Conservation (phyloP, 2,797 vertebrate genomes). For the Acropternis orthonyx region DNA sequence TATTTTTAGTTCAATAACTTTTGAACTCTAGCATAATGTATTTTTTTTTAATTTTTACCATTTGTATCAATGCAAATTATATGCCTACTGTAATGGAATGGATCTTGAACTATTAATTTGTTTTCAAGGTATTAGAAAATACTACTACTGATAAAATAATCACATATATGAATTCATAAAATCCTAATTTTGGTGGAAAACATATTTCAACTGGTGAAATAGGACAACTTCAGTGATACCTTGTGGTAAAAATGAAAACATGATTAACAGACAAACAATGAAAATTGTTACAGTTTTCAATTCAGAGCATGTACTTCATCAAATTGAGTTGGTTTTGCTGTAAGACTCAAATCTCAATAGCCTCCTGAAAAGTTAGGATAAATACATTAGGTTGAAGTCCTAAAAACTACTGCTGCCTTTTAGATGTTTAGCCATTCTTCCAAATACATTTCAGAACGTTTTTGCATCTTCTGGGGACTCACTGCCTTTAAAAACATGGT, state of each 20-base stretch:
- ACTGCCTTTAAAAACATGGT: background rate
- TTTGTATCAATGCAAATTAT: background rate
- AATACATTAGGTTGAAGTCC: background rate
- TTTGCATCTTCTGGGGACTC: background rate
- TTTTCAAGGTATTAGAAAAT: background rate
- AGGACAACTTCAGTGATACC: background rate
- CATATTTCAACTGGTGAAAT: background rate
- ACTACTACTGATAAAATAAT: background rate
- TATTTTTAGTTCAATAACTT: background rate
- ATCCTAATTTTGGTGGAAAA: background rate
- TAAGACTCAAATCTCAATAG: background rate
- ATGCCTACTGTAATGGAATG: background rate
- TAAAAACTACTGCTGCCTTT: background rate
- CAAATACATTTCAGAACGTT: background rate
- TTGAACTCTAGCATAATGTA: background rate
- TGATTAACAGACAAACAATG: background rate
- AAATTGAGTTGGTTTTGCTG: background rate
- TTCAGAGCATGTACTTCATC: background rate
- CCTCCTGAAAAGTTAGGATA: background rate
- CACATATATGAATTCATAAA: background rate
- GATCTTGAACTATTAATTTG: background rate
- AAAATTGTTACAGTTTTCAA: background rate
- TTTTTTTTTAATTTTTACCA: background rate
- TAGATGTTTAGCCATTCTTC: background rate
- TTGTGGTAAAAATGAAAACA: background rate